Evolutionary conservation across 2,113 vertebrate species (phyloP).

Genomic region (Calcarius ornatus): DNA sequence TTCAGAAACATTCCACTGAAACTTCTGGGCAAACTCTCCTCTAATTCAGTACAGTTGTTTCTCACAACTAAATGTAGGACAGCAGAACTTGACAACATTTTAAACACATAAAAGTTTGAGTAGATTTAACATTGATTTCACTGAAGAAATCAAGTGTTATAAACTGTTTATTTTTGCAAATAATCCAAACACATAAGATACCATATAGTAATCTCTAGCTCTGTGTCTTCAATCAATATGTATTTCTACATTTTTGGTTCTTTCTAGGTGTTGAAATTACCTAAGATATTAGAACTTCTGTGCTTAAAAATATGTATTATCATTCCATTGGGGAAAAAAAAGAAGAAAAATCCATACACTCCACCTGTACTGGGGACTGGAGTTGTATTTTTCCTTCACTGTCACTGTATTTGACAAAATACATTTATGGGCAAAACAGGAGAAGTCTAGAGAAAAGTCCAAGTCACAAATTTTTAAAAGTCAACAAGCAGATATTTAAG

Average conservation of each 20-base stretch:
- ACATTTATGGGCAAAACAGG: background rate
- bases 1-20: background rate
- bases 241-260: background rate
- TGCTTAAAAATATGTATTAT: background rate
- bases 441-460: background rate
- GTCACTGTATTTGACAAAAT: background rate
- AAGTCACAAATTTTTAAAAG: background rate
- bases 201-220: background rate
- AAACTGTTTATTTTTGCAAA: background rate
- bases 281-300: background rate
- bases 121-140: background rate
- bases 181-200: background rate
- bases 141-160: background rate
- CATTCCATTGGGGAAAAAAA: background rate
- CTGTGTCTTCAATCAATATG: background rate
- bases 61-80: background rate
- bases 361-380: background rate
- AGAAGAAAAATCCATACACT: background rate
- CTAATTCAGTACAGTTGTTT: background rate
- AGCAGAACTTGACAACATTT: background rate
- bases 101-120: background rate
- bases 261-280: background rate
- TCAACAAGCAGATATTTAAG: background rate
- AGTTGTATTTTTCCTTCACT: background rate
- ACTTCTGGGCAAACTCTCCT: background rate